Evolutionary conservation across 1,140 invertebrate genomes (phyloP).

Genomic region (Neelides sp.): DNA sequence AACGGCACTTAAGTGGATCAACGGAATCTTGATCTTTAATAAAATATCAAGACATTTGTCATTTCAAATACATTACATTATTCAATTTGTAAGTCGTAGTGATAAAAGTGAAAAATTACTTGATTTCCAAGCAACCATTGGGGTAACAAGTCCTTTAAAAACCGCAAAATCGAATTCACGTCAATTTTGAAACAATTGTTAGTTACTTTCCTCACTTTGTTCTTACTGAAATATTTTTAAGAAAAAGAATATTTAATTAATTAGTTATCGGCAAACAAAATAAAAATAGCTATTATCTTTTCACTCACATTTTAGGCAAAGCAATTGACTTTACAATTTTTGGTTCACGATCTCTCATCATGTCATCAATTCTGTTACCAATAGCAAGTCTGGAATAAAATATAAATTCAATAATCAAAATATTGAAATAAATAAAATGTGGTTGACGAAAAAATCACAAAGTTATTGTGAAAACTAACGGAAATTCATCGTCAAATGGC

Average conservation of each 20-base stretch:
- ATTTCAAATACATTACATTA: not conserved
- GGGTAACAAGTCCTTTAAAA: constrained; percentile 26
- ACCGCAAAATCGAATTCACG: constrained; percentile 26
- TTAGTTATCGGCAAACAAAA: no score
- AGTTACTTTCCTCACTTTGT: constrained; percentile 6
- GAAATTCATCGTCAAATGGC: constrained; percentile 4
- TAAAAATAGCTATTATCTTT: no score
- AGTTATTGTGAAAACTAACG: no score
- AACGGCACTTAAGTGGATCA: constrained; percentile 23
- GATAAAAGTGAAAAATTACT: not conserved
- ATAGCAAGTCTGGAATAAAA: no score
- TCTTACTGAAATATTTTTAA: constrained; percentile 9
- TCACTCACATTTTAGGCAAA: constrained; percentile 17
- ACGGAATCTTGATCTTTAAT: constrained; percentile 26
- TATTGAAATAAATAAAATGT: no score
- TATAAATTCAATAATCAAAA: no score
- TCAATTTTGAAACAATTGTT: constrained; percentile 21
- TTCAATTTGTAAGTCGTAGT: not conserved
- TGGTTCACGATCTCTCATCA: constrained; percentile 16
- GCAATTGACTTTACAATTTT: constrained; percentile 10
- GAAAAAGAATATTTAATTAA: not conserved
- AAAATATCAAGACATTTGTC: not conserved
- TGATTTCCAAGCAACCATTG: constrained; percentile 26
- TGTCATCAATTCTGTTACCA: constrained; percentile 12
- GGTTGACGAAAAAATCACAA: no score